Evolutionary conservation across 2,797 vertebrate species (phyloP).

Genomic region (Gymnoscopelus braueri): DNA sequence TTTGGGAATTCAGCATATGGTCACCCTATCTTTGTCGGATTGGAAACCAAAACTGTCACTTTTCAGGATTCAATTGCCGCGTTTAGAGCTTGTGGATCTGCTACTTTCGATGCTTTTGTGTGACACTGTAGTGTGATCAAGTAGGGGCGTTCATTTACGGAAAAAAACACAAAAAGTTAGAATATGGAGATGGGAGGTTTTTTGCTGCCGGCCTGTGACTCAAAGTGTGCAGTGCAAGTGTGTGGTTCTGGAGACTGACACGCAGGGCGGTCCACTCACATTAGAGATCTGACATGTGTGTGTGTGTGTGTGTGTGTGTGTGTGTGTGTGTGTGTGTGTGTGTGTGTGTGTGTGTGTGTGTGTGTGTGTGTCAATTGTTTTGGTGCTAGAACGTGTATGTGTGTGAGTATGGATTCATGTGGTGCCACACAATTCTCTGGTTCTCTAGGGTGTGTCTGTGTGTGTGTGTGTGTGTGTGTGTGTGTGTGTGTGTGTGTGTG

Average conservation of each 20-base stretch:
- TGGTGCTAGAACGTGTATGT: background rate
- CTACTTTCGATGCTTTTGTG: too few relatives aligned
- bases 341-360: constrained; percentile 5
- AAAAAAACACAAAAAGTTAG: too few relatives aligned
- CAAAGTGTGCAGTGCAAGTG: constrained; percentile 17
- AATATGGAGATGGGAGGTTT: background rate
- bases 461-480: background rate
- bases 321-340: background rate
- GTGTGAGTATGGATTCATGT: background rate
- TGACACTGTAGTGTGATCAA: too few relatives aligned
- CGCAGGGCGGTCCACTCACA: constrained; percentile 5
- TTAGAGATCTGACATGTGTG: constrained; percentile 24
- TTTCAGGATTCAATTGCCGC: too few relatives aligned
- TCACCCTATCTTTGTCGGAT: too few relatives aligned
- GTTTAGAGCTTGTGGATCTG: too few relatives aligned
- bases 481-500: background rate
- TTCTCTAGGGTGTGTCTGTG: background rate
- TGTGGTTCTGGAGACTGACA: too few relatives aligned
- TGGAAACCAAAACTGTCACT: too few relatives aligned
- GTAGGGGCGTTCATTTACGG: too few relatives aligned
- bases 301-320: background rate
- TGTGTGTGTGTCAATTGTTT: too few relatives aligned
- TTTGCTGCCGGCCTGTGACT: constrained; percentile 30
- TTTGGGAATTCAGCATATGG: too few relatives aligned
- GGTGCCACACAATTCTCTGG: too few relatives aligned